Percentiles rank a stretch among this genome's conserved stretches.
phyloP scores from a whole-genome alignment of 1,140 invertebrate species.

The Sinella curviseta region DNA sequence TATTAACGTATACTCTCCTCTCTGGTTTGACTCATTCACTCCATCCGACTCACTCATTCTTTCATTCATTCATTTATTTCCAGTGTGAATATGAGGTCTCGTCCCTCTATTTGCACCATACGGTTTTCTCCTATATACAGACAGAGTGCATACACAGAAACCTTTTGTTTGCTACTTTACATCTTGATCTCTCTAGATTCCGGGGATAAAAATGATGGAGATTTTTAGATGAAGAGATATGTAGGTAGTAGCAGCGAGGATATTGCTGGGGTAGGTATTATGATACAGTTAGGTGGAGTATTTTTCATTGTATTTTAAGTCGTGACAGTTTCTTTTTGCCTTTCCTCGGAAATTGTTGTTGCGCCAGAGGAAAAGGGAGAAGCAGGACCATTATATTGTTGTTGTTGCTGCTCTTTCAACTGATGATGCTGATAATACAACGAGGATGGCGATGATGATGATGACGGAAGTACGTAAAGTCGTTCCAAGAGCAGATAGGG shows the following conservation, averaged over 20 bases:
- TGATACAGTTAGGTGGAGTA: not conserved
- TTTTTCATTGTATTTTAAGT: not conserved
- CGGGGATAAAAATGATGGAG: constrained; percentile 24
- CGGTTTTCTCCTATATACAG: not conserved
- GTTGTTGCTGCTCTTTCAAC: constrained; percentile 5
- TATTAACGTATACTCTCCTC: not conserved
- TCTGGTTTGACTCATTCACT: constrained; percentile 23
- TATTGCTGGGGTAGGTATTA: not conserved
- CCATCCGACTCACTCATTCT: not conserved
- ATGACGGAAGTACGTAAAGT: constrained; percentile 15
- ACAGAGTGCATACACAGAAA: not conserved
- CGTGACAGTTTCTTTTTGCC: not conserved
- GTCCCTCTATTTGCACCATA: constrained; percentile 17
- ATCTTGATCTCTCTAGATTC: not conserved
- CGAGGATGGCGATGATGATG: not conserved
- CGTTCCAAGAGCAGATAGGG: not conserved
- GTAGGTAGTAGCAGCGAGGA: no score
- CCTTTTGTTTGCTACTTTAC: not conserved
- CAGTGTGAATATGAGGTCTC: not conserved
- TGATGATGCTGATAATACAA: constrained; percentile 1
- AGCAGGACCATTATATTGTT: not conserved
- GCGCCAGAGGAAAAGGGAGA: not conserved
- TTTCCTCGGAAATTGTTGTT: not conserved
- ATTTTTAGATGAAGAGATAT: constrained; percentile 2
- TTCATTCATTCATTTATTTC: no score